Conservation (phyloP, 1,140 invertebrate genomes). For the Saxidomus purpurata region DNA sequence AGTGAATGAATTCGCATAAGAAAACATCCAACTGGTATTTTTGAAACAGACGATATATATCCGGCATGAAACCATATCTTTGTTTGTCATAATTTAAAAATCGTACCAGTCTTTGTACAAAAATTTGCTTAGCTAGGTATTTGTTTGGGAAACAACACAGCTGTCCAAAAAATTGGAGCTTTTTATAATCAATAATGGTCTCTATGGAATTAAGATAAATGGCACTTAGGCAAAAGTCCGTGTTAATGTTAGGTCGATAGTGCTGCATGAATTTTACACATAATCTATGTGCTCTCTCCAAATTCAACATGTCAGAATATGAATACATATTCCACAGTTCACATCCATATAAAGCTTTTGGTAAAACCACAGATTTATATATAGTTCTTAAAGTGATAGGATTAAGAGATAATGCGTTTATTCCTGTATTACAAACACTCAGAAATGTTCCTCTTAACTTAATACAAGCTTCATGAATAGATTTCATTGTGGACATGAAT, state of each 20-base stretch:
- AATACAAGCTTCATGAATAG: background rate
- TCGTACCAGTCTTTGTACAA: constrained; percentile 3
- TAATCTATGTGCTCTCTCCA: background rate
- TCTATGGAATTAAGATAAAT: background rate
- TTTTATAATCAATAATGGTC: constrained; percentile 9
- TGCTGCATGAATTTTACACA: constrained; percentile 17
- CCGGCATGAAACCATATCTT: background rate
- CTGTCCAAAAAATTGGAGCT: constrained; percentile 33
- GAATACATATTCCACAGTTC: constrained; percentile 3
- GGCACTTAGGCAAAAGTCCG: background rate
- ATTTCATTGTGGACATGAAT: background rate
- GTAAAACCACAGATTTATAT: background rate
- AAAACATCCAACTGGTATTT: background rate
- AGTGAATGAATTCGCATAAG: background rate
- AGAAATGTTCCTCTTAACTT: constrained; percentile 36
- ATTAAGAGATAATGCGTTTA: background rate
- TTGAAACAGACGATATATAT: background rate
- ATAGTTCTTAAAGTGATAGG: background rate
- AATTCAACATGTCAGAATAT: background rate
- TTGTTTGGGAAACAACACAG: background rate
- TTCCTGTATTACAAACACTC: background rate
- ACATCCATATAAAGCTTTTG: constrained; percentile 29
- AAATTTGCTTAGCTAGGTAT: constrained; percentile 9
- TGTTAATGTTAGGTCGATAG: background rate
- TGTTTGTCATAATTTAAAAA: constrained; percentile 1